Percentiles rank a stretch among this genome's conserved stretches.
Conservation (phyloP, 2,888 invertebrate species). For the Meteorus cinctellus region DNA sequence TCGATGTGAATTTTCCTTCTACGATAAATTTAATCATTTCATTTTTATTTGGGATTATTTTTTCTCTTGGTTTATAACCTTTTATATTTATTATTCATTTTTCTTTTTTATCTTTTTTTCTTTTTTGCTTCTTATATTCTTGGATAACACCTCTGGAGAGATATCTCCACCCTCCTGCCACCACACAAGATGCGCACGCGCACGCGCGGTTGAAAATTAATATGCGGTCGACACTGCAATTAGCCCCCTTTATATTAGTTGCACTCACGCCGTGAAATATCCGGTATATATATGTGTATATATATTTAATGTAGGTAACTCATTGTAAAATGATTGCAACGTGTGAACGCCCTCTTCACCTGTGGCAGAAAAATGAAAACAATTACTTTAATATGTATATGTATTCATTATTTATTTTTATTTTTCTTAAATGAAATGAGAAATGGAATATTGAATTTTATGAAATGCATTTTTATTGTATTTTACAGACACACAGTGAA, state of each 20-base stretch:
- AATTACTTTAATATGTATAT: background rate
- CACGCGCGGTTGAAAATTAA: conserved; percentile 40
- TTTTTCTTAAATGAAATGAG: background rate
- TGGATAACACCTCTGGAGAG: background rate
- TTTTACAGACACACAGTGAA: background rate
- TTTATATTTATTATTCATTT: background rate
- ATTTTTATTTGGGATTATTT: background rate
- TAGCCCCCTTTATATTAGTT: conserved; percentile 59
- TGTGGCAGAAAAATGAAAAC: too few relatives aligned
- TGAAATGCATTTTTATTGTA: background rate
- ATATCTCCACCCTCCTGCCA: background rate
- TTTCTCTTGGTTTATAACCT: background rate
- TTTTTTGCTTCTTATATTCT: background rate
- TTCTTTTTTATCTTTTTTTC: background rate
- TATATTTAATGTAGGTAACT: conserved; percentile 5
- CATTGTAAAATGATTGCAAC: conserved; percentile 13
- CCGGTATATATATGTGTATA: too few relatives aligned
- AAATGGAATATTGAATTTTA: too few relatives aligned
- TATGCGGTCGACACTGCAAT: conserved; percentile 59
- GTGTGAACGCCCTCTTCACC: conserved; percentile 2
- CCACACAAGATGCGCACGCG: conserved; percentile 19
- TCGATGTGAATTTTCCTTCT: background rate
- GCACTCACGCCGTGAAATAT: conserved; percentile 48
- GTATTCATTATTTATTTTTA: background rate
- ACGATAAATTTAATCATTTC: background rate